These are phyloP conservation scores for Bettongia penicillata DNA, from an alignment of 2,113 vertebrate genomes.

Conservation along the genomic window DNA sequence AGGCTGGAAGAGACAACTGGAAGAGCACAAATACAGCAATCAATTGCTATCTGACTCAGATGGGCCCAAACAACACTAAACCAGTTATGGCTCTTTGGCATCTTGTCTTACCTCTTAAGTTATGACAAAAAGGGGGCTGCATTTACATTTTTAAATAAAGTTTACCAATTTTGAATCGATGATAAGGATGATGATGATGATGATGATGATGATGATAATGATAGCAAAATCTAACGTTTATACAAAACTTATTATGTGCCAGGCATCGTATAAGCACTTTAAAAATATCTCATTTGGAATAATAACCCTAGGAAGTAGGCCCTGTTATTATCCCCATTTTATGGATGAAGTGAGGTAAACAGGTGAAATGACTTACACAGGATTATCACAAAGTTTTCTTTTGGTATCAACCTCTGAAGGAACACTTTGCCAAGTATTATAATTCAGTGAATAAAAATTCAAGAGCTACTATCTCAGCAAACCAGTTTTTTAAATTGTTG, in stretches of 20 bases:
- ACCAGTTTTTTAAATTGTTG: background rate
- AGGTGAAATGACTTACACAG: background rate
- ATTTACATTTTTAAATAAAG: background rate
- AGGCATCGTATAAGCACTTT: background rate
- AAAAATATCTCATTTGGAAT: background rate
- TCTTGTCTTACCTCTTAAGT: background rate
- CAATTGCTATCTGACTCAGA: background rate
- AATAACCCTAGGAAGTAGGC: background rate
- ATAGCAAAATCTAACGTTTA: background rate
- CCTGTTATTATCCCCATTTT: background rate
- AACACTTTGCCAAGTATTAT: background rate
- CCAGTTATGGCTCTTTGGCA: background rate
- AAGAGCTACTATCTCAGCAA: background rate
- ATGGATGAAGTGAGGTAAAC: background rate
- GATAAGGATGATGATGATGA: background rate
- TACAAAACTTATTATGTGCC: background rate
- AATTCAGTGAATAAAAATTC: background rate
- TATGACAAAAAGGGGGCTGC: background rate
- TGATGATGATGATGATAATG: background rate
- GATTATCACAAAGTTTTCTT: background rate
- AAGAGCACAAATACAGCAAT: background rate
- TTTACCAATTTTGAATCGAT: background rate
- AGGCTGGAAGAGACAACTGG: background rate
- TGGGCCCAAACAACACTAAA: background rate
- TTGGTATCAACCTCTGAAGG: background rate